Percentiles rank a stretch among this genome's conserved stretches.
Evolutionary conservation across 2,113 vertebrate genomes (phyloP).

Genomic region (Meleagris gallopavo): DNA sequence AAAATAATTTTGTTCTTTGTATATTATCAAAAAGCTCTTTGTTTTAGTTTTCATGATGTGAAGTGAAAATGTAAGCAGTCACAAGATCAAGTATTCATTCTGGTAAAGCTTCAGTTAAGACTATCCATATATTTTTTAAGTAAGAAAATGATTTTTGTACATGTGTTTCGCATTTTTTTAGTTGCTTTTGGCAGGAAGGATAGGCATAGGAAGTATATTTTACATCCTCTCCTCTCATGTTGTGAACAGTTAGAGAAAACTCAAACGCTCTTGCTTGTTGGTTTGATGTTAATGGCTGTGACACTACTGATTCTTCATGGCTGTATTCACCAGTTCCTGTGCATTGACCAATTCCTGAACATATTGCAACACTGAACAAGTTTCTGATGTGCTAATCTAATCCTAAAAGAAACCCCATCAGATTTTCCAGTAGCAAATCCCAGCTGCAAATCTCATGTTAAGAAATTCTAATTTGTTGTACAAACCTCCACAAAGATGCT

Average conservation of each 20-base stretch:
- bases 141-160: background rate
- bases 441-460: background rate
- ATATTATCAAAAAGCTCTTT: too few relatives aligned
- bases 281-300: too few relatives aligned
- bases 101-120: conserved; percentile 1
- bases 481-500: background rate
- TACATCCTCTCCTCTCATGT: background rate
- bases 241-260: too few relatives aligned
- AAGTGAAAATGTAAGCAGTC: background rate
- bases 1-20: too few relatives aligned
- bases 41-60: background rate
- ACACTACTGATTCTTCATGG: too few relatives aligned
- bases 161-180: background rate
- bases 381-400: background rate
- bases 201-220: background rate
- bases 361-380: too few relatives aligned
- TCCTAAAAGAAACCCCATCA: background rate
- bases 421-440: background rate
- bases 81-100: background rate
- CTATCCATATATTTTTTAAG: background rate
- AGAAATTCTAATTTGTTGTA: background rate
- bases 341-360: too few relatives aligned
- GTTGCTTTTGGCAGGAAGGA: background rate
- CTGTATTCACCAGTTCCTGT: too few relatives aligned
- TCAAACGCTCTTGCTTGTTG: too few relatives aligned